Base-by-base conservation (phyloP, 92 coral and sea anemone genomes). In the Paragorgia papillata region DNA sequence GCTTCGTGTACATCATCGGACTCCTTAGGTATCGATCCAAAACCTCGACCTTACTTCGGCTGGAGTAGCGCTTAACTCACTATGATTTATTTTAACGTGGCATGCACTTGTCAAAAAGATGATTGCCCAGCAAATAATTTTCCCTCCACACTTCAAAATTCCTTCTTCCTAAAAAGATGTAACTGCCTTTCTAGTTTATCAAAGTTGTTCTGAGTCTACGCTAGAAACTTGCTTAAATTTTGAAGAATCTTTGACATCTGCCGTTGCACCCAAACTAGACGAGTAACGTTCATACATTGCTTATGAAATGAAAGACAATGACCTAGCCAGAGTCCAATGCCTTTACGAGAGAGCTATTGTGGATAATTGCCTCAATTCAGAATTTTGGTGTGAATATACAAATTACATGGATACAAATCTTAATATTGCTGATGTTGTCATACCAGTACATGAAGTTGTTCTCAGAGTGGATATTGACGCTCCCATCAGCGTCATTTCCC, bases 301-400 rank as follows among this genome's bases (percentile, higher is more conserved):
- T 61, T 85, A 86, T 83, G 99, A 95, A 69, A 68, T 85, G 67
- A 86, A 87, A 62, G 92, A 87, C 40, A 90, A 85, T 19, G 96
- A 91, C 26, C 90, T 94, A 19, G 99, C 88, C 15, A 74, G 97
- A 27, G 88, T 91, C 43, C 95, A 86, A 84, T 94, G 98, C 63
- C 81, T 94, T 6, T 94, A 94, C 66, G 98, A 94, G 82, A 94
- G 98, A 58, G 92, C 97, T 8, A 57, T 94, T 56, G 91, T 90
- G 40, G 94, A 90, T n/a, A 94, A 94, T 82, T 90, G 98, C 50
- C 89, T 94, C 59, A 85, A 84, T 34, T 83, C 88, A 8, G 98
- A 94, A 75, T 76, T 90, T 79, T 94, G 98, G 97, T 85, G 83
- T 60, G 98, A 90, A 37, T 94, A 88, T 69, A 85, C 97, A 13